Base-by-base conservation (phyloP, 2,113 vertebrate genomes). In the Urocynchramus pylzowi region DNA sequence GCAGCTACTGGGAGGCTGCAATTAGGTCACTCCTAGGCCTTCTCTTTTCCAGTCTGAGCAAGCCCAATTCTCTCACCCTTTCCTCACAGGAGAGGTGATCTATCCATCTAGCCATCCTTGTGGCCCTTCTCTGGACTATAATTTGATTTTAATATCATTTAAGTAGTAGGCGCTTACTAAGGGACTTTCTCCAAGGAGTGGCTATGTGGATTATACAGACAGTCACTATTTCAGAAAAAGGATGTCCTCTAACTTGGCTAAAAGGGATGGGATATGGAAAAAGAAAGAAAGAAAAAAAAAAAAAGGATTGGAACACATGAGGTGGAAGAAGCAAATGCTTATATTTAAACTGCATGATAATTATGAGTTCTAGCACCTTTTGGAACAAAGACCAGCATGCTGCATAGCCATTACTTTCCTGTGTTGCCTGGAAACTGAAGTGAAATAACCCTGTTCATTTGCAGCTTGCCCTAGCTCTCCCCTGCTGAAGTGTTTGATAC, bases 381-480 rank as follows among this genome's bases (percentile, higher is more conserved):
- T 84, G 63, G 54, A 90, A 61, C 82, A 93, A 80, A 42, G 67
- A 84, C 60, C 71, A 67, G 59, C 50, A 45, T 3, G 16, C 26
- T 77, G 44, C 6, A 2, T 39, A 69, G 88, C 80, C 84, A 73
- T 83, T 84, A 54, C 44, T 76, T 84, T 81, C 54, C 75, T 74
- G 31, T 61, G 94, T 90, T 92, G 90, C 95, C 68, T 90, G 68
- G 95, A 94, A 95, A 94, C 92, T 61, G 70, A 84, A 41, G 33
- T 53, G 79, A 93, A 80, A 92, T 69, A 67, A 71, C 37, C 54
- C 70, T 59, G 28, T 77, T 92, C 83, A 70, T 90, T 80, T 88
- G 67, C 63, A 65, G 45, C 68, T 82, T 79, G 69, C 69, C 47
- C 53, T 68, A 50, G 45, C 59, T 78, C 68, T 91, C 13, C 37